Evolutionary conservation across 2,113 vertebrate genomes (phyloP), one percentile per base, ranked within the genome.

Genomic region (Hystrix cristata): DNA sequence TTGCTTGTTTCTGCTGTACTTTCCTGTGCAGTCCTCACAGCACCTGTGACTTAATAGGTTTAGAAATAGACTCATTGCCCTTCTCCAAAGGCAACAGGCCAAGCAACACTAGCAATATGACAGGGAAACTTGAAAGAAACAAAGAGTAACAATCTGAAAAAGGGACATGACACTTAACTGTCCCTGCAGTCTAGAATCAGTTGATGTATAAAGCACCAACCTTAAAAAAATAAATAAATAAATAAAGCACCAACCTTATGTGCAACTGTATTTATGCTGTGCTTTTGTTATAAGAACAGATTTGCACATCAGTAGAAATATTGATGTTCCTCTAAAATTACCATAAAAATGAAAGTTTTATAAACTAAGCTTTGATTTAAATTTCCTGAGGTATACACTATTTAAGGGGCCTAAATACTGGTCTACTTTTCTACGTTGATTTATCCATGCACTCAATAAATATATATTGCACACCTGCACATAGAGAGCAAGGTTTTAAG

Each of bases 261-360:
- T 55, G 21, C 3, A 4, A 29, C 10, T 34, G 6, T 69, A 60
- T 16, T 74, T 51, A 29, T 29, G 29, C 34, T 29, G 13, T 71
- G 3, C 19, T 25, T 89, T 90, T 38, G 2, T 34, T 79, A 6
- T 59, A 78, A 72, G 48, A 65, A 29, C 43, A 94, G 34, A 89
- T 69, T 19, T 83, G 48, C 38, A 8, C 46, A 62, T 43, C 13
- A 43, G 14, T 60, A 60, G 46, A 78, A 25, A 25, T 67, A 82
- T 71, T 27, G 62, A 1, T 72, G 65, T 43, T 86, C 31, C 64
- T 91, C 16, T 69, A 76, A 95, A 62, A 7, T 48, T 86, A 74
- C 29, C 15, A 34, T 67, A 72, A 80, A 90, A 84, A 87, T 85
- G 38, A 69, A 94, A 91, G 16, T 31, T 46, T 94, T 90, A 60